Conservation (phyloP, 1,140 invertebrate species). For the Drosophila lini region DNA sequence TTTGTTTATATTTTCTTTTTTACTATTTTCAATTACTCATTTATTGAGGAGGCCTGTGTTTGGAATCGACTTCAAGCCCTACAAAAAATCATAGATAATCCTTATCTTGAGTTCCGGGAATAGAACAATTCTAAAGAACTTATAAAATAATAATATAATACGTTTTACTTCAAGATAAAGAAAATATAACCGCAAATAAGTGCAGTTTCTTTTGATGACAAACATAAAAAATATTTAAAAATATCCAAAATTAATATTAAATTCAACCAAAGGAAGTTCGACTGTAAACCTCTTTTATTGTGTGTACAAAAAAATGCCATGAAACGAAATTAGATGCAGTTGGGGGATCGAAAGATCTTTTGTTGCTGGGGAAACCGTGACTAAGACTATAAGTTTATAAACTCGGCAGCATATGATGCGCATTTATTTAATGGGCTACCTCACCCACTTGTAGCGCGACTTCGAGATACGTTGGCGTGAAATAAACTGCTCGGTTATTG, state of each 20-base stretch:
- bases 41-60: constrained; percentile 3
- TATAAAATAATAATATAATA: constrained; percentile 14
- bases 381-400: constrained; percentile 32
- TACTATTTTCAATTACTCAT: constrained; percentile 8
- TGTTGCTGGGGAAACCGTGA: constrained; percentile 19
- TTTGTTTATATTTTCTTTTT: not conserved
- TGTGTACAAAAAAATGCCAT: not conserved
- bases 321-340: constrained; percentile 12
- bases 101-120: constrained; percentile 12
- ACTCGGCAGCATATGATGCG: constrained; percentile 36
- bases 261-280: not conserved
- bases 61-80: not conserved
- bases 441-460: constrained; percentile 50
- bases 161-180: not conserved
- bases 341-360: not conserved
- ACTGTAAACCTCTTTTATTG: constrained; percentile 4
- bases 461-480: constrained; percentile 57
- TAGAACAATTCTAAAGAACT: not conserved
- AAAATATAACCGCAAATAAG: not conserved
- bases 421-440: constrained; percentile 42
- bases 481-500: constrained; percentile 52
- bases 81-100: constrained; percentile 6
- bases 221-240: not conserved
- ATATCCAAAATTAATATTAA: not conserved
- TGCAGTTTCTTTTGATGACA: not conserved